Evolutionary conservation across 2,113 vertebrate species (phyloP).

Genomic region (Asarcornis scutulata): DNA sequence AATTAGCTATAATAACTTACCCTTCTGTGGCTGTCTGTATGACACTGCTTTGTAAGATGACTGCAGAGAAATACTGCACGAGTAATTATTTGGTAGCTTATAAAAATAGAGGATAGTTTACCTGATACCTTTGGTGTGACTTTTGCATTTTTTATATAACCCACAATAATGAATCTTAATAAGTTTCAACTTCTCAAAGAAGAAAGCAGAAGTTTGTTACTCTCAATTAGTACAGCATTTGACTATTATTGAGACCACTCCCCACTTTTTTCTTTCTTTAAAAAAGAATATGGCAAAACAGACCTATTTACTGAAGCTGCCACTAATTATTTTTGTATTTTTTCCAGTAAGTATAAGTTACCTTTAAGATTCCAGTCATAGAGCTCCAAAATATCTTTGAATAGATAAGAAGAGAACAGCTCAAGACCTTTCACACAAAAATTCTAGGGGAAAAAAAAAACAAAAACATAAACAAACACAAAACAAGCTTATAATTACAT

Average conservation of each 20-base stretch:
- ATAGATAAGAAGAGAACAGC: slow-evolving; percentile 91
- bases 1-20: not conserved
- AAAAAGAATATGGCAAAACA: not conserved
- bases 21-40: not conserved
- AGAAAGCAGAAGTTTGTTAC: not conserved
- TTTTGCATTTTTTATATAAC: not conserved
- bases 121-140: not conserved
- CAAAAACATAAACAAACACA: slow-evolving; percentile 44
- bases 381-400: slow-evolving; percentile 94
- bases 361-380: slow-evolving; percentile 99
- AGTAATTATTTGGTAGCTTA: not conserved
- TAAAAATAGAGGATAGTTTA: not conserved
- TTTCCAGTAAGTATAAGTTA: slow-evolving; percentile 52
- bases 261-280: not conserved
- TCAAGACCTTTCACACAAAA: slow-evolving; percentile 96
- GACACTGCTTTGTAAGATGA: not conserved
- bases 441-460: slow-evolving; percentile 81
- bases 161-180: not conserved
- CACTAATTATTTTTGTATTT: not conserved
- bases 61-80: not conserved
- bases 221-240: not conserved
- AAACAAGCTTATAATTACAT: not conserved
- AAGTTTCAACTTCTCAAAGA: not conserved
- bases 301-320: not conserved
- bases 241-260: not conserved